Conservation (phyloP, 2,113 vertebrate genomes). For the Megatriorchis doriae region DNA sequence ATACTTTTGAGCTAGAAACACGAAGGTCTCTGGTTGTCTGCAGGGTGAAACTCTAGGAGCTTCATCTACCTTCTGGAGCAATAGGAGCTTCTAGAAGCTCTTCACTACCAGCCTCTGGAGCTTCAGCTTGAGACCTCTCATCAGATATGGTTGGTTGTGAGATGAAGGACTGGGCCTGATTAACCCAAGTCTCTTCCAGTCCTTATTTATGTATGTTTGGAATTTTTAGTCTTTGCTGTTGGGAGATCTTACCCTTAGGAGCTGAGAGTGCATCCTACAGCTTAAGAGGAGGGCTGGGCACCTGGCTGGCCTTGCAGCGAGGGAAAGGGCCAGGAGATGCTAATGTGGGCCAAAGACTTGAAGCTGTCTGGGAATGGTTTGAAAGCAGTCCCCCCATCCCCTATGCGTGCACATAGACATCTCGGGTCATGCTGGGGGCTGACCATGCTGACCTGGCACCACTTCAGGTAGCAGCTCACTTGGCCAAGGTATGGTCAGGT, state of each 20-base stretch:
- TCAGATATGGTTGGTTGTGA: neutral
- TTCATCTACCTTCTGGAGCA: neutral
- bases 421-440: rapidly evolving
- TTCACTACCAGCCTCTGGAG: neutral
- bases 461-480: neutral
- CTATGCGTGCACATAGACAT: rapidly evolving
- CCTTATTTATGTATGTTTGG: neutral
- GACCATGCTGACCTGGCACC: neutral
- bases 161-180: no score
- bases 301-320: neutral
- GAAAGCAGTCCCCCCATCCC: rapidly evolving
- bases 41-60: neutral
- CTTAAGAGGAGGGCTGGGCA: neutral
- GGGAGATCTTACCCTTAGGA: neutral
- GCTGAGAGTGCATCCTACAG: rapidly evolving
- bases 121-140: neutral
- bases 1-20: neutral
- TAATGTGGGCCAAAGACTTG: rapidly evolving
- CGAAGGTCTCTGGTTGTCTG: neutral
- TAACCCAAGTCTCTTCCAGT: neutral
- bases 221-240: neutral
- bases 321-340: neutral
- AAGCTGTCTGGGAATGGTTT: neutral
- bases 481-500: no score
- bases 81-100: neutral